These are phyloP conservation scores for Eolophus roseicapilla DNA, from an alignment of 2,113 vertebrate species.

Conservation along the genomic window DNA sequence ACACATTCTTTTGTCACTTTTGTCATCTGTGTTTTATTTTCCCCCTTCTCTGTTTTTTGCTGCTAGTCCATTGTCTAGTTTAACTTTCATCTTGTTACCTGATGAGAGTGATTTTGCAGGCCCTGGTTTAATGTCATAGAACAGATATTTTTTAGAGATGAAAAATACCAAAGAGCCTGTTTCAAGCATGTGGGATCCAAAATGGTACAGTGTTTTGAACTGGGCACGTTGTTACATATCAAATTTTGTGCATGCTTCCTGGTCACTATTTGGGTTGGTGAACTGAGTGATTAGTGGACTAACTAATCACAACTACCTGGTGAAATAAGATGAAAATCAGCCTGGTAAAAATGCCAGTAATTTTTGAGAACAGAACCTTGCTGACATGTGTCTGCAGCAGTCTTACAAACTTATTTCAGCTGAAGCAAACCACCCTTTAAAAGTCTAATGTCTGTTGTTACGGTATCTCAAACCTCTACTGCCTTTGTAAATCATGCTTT, in stretches of 20 bases:
- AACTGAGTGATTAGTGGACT: not conserved
- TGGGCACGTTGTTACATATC: rapidly evolving
- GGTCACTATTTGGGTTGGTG: not conserved
- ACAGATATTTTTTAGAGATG: not conserved
- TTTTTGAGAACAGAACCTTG: not conserved
- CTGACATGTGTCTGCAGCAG: rapidly evolving
- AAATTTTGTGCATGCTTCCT: not conserved
- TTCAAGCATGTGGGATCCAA: not conserved
- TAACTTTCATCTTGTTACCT: not conserved
- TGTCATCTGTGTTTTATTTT: not conserved
- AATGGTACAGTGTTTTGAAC: not conserved
- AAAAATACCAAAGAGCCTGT: not conserved
- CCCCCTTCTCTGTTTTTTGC: not conserved
- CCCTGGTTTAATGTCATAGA: not conserved
- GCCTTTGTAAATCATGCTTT: not conserved
- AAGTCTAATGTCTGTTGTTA: not conserved
- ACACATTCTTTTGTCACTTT: not conserved
- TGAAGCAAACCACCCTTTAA: not conserved
- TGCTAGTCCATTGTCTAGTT: not conserved
- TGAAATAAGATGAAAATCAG: not conserved
- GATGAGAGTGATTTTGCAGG: not conserved
- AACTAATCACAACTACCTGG: not conserved
- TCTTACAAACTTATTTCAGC: not conserved
- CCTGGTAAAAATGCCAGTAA: not conserved
- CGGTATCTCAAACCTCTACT: not conserved